These are phyloP conservation scores for Camptogramma bilineatum DNA, from an alignment of 2,888 invertebrate genomes.

Conservation along the genomic window DNA sequence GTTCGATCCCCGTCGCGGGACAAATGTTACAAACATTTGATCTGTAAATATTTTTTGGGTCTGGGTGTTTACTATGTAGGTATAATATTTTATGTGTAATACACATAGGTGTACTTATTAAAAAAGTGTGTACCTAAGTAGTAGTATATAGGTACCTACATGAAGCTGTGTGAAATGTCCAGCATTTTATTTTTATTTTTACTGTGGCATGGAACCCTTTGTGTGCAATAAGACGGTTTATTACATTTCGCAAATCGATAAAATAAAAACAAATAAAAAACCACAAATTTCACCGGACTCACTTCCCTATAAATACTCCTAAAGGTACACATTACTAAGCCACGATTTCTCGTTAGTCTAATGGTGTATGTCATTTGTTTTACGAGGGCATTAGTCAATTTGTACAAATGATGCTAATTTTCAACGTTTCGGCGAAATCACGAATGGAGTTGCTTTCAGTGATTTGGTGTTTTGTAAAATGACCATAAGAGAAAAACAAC, in stretches of 20 bases:
- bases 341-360: conserved; percentile 47
- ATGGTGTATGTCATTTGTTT: conserved; percentile 48
- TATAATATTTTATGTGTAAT: too few species aligned
- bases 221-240: neutral
- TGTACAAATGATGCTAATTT: conserved; percentile 48
- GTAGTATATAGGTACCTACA: too few species aligned
- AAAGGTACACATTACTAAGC: conserved; percentile 36
- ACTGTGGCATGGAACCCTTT: too few species aligned
- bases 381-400: conserved; percentile 49
- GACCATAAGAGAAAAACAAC: neutral
- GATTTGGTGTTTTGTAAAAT: neutral
- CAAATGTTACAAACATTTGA: too few species aligned
- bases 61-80: too few species aligned
- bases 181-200: neutral
- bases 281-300: conserved; percentile 1
- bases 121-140: too few species aligned
- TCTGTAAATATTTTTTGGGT: too few species aligned
- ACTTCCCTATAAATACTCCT: conserved; percentile 26
- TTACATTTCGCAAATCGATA: neutral
- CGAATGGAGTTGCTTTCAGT: conserved; percentile 17
- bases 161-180: too few species aligned
- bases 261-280: neutral
- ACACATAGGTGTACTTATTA: too few species aligned
- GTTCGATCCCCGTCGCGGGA: too few species aligned
- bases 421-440: conserved; percentile 36